Evolutionary conservation across 2,888 invertebrate species (phyloP).

Genomic region (Anticlea derivata): DNA sequence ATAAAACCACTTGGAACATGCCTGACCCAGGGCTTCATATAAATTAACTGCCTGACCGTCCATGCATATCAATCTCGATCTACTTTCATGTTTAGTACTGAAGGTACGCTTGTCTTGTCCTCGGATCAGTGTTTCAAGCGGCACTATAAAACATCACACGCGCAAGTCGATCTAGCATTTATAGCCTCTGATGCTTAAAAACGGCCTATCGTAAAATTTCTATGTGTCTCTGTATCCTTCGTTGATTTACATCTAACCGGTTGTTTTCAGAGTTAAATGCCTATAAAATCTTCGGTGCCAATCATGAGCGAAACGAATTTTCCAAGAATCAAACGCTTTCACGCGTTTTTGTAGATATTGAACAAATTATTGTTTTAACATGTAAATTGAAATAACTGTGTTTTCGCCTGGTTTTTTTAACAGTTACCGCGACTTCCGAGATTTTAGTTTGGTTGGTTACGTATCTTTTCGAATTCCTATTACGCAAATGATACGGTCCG

Average conservation of each 20-base stretch:
- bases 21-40: slow-evolving; percentile 4
- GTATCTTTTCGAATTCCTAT: slow-evolving; percentile 71
- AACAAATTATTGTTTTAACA: slow-evolving; percentile 26
- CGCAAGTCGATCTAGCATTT: slow-evolving; percentile 57
- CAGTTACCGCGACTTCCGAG: slow-evolving; percentile 28
- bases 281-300: slow-evolving; percentile 23
- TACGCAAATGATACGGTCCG: slow-evolving; percentile 77
- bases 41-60: slow-evolving; percentile 4
- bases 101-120: slow-evolving; percentile 19
- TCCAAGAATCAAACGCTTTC: slow-evolving; percentile 9
- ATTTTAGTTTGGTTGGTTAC: slow-evolving; percentile 37
- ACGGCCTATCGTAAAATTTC: slow-evolving; percentile 60
- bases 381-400: slow-evolving; percentile 34
- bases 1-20: neutral
- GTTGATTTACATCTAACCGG: slow-evolving; percentile 45
- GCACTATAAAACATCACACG: slow-evolving; percentile 56
- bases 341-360: slow-evolving; percentile 17
- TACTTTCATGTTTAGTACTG: slow-evolving; percentile 41
- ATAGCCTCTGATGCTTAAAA: slow-evolving; percentile 67
- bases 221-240: slow-evolving; percentile 48
- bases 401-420: slow-evolving; percentile 24
- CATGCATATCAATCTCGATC: slow-evolving; percentile 47
- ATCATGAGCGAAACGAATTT: slow-evolving; percentile 18
- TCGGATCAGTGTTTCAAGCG: slow-evolving; percentile 50
- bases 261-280: slow-evolving; percentile 22